Evolutionary conservation across 2,888 invertebrate genomes (phyloP).

Genomic region (Mimumesa dahlbomi): DNA sequence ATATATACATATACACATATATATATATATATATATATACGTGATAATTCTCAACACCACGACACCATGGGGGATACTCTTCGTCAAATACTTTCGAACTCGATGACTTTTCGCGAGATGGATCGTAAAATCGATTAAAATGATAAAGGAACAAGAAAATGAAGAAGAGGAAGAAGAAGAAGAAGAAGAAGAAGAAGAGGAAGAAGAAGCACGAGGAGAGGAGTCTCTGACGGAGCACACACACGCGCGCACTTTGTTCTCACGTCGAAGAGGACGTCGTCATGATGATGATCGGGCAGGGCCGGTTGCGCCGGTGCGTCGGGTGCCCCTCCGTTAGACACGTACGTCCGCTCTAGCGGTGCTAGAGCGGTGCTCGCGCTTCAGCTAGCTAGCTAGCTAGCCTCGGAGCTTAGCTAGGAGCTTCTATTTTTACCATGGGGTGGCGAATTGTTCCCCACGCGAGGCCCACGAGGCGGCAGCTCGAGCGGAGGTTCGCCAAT

Average conservation of each 20-base stretch:
- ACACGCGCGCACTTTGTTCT: slow-evolving; percentile 14
- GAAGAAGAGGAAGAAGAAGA: neutral
- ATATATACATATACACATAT: too few species aligned
- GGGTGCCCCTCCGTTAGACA: slow-evolving; percentile 18
- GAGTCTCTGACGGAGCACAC: neutral
- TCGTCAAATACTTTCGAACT: too few species aligned
- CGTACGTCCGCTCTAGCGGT: slow-evolving; percentile 55
- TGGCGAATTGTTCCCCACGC: slow-evolving; percentile 77
- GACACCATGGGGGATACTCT: too few species aligned
- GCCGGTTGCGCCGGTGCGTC: slow-evolving; percentile 17
- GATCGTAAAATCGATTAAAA: too few species aligned
- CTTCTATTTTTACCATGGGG: slow-evolving; percentile 80
- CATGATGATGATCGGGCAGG: slow-evolving; percentile 25
- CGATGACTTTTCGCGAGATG: too few species aligned
- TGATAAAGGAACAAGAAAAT: neutral
- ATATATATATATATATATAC: too few species aligned
- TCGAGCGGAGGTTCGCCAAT: slow-evolving; percentile 72
- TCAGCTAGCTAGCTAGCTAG: slow-evolving; percentile 59
- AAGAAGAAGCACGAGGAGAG: slow-evolving; percentile 11
- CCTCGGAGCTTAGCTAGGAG: slow-evolving; percentile 72
- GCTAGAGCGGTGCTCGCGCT: slow-evolving; percentile 53
- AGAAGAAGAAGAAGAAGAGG: neutral
- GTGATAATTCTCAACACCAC: too few species aligned
- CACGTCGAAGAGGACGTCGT: slow-evolving; percentile 23
- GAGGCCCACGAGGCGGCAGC: slow-evolving; percentile 66